Base-by-base conservation (phyloP, 2,113 vertebrate species). In the Heloderma charlesbogerti region DNA sequence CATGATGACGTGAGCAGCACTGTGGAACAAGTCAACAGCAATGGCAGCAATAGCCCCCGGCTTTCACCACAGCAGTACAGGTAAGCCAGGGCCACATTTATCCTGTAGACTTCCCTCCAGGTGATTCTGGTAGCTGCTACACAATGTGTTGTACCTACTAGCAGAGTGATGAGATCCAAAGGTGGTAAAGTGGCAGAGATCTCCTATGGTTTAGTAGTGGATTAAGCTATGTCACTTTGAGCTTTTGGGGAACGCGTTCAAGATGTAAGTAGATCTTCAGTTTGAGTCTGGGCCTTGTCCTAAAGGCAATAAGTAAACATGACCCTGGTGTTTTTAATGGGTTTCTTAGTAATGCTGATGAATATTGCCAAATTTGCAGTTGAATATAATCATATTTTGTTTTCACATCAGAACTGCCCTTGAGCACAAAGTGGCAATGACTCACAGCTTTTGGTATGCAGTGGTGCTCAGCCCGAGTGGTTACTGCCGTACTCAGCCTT, bases 51-150 rank as follows among this genome's bases (percentile, higher is more conserved):
- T 97, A 99, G 98, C 97, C 99, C 99, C 0, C 98, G 98, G 31
- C 98, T 99, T 91, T 99, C 99, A 96, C 99, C 99, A 0, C 98
- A 99, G 85, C 99, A 99, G 97, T 99, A 99, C 97, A 99, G 99
- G 99, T 99, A 95, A 96, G 97, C 31, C 37, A 4, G 43, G 1
- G 3, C 15, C 0, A 29, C 27, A 4, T 9, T 29, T 66, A 10
- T 43, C 18, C 20, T 25, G 8, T 29, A 67, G 57, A 4, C 22
- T 45, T 79, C 6, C 60, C 45, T n/a, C n/a, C 15, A 51, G 43
- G 12, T 57, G 67, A 12, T 60, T 79, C 12, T 67, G 60, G 77
- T n/a, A 51, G 48, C 40, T 54, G 5, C 79, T 27, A 10, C 31
- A 57, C 37, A 27, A 4, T 3, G 7, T 27, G 20, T 1, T 88